These are phyloP conservation scores for Pocillopora verrucosa DNA, from an alignment of 64 coral and sea anemone genomes.

Conservation along the genomic window DNA sequence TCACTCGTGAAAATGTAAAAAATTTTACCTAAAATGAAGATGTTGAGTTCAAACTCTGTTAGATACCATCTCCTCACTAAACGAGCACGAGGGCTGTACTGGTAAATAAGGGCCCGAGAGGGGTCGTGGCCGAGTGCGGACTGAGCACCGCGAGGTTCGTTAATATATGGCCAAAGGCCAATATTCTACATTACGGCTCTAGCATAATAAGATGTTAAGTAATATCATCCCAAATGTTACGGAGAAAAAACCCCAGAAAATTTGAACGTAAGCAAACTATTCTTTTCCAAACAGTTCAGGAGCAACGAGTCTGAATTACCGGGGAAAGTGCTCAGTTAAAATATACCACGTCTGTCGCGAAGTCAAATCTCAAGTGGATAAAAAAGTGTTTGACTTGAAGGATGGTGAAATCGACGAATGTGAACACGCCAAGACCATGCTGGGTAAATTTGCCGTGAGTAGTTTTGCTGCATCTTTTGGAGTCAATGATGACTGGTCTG, in stretches of 20 bases:
- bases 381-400: constrained; percentile 39
- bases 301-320: constrained; percentile 52
- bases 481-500: constrained; percentile 46
- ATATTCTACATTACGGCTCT: too few relatives aligned
- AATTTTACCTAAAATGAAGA: too few relatives aligned
- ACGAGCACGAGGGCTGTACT: too few relatives aligned
- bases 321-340: constrained; percentile 39
- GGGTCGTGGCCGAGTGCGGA: too few relatives aligned
- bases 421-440: constrained; percentile 40
- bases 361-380: constrained; percentile 31
- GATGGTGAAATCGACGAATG: constrained; percentile 67
- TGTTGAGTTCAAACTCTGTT: too few relatives aligned
- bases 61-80: too few relatives aligned
- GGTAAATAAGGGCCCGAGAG: too few relatives aligned
- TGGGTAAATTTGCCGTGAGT: constrained; percentile 1
- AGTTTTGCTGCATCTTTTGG: constrained; percentile 49
- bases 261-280: neutral
- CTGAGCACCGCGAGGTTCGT: too few relatives aligned
- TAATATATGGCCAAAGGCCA: too few relatives aligned
- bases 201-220: too few relatives aligned
- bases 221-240: too few relatives aligned
- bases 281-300: constrained; percentile 9
- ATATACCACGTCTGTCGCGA: constrained; percentile 53
- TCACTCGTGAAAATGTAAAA: too few relatives aligned
- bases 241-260: neutral